phyloP scores from a whole-genome alignment of 2,888 invertebrate species.

The Amiota mariae region DNA sequence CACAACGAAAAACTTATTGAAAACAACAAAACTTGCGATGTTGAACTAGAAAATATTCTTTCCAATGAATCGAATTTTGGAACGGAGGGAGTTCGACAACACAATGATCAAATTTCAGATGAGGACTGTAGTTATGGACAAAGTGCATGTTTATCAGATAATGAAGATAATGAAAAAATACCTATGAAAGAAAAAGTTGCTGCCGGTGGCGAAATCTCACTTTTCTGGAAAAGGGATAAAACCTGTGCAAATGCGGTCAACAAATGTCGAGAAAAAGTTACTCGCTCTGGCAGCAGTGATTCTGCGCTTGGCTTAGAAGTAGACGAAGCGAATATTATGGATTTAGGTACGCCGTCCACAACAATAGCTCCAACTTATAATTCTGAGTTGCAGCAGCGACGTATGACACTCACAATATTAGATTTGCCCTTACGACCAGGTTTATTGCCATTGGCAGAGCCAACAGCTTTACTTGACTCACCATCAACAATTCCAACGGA shows the following conservation, averaged over 20 bases:
- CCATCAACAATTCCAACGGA: constrained; percentile 46
- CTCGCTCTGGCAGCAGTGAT: constrained; percentile 72
- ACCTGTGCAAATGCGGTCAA: neutral
- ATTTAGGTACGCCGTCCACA: constrained; percentile 30
- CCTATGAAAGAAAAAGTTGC: constrained; percentile 36
- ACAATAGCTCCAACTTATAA: constrained; percentile 31
- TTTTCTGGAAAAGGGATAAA: neutral
- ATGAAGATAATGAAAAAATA: constrained; percentile 51
- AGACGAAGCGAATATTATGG: constrained; percentile 56
- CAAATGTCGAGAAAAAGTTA: constrained; percentile 66
- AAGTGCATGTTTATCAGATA: constrained; percentile 71
- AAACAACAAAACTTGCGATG: constrained; percentile 32
- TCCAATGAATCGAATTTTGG: constrained; percentile 42
- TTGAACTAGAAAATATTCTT: constrained; percentile 30
- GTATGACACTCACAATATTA: constrained; percentile 72
- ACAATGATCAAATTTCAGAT: constrained; percentile 63
- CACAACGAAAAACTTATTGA: constrained; percentile 5
- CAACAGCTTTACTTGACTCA: constrained; percentile 70
- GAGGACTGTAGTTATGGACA: constrained; percentile 70
- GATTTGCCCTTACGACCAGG: constrained; percentile 72
- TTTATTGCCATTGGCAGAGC: constrained; percentile 71
- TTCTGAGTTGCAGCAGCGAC: constrained; percentile 50
- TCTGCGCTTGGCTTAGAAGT: constrained; percentile 72
- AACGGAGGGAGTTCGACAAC: constrained; percentile 46
- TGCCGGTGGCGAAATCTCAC: constrained; percentile 13